phyloP scores from a whole-genome alignment of 2,888 invertebrate genomes.

The Nasonovia ribisnigri region DNA sequence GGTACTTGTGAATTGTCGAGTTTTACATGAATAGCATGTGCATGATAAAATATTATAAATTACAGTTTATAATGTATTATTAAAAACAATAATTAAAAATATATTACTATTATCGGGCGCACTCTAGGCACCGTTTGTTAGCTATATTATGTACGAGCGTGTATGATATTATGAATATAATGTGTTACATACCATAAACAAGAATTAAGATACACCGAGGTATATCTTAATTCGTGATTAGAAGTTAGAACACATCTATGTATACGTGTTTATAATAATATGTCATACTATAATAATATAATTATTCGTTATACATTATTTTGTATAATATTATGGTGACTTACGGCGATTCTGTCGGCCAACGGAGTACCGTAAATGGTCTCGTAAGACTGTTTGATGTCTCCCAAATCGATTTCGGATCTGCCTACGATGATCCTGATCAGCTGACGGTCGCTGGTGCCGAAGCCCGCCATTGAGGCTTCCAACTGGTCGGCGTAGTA shows the following conservation, averaged over 20 bases:
- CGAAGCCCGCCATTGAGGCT: constrained; percentile 73
- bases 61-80: no score
- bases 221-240: background rate
- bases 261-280: background rate
- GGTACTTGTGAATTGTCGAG: background rate
- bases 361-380: constrained; percentile 71
- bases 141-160: background rate
- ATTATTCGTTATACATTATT: background rate
- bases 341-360: constrained; percentile 71
- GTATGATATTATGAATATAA: background rate
- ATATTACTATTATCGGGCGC: background rate
- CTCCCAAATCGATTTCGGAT: constrained; percentile 72
- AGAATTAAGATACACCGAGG: background rate
- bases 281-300: no score
- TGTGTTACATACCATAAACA: background rate
- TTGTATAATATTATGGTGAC: constrained; percentile 60
- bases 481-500: constrained; percentile 73
- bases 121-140: background rate
- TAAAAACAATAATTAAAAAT: background rate
- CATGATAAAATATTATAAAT: background rate
- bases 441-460: constrained; percentile 73
- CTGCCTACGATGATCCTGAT: constrained; percentile 73
- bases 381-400: constrained; percentile 72
- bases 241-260: background rate
- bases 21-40: background rate